phyloP scores from a whole-genome alignment of 1,140 invertebrate genomes.

The Watersipora subatra region DNA sequence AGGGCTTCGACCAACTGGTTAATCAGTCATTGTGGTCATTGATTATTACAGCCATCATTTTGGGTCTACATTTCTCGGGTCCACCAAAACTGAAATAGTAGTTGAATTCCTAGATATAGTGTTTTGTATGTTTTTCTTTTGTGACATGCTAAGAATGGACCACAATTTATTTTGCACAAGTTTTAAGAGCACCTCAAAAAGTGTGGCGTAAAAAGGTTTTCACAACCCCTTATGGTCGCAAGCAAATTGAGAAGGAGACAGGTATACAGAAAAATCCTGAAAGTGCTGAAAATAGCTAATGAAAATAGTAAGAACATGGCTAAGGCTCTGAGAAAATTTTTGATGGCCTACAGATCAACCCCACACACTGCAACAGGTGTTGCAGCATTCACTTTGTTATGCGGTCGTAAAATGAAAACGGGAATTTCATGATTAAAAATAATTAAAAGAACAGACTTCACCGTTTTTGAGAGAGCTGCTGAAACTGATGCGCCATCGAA shows the following conservation, averaged over 20 bases:
- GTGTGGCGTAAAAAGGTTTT: background rate
- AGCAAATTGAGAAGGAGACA: slow-evolving; percentile 5
- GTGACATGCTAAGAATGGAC: background rate
- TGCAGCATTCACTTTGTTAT: background rate
- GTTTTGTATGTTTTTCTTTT: background rate
- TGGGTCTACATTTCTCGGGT: background rate
- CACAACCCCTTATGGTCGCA: slow-evolving; percentile 4
- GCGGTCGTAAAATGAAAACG: background rate
- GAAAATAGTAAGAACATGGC: slow-evolving; percentile 6
- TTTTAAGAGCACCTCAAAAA: slow-evolving; percentile 5
- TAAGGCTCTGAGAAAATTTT: background rate
- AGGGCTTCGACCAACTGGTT: background rate
- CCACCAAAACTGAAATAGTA: background rate
- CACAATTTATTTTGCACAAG: background rate
- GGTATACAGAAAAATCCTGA: background rate
- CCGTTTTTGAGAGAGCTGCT: background rate
- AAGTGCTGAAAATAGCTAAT: slow-evolving; percentile 1
- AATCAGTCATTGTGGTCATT: background rate
- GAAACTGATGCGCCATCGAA: background rate
- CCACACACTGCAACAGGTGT: background rate
- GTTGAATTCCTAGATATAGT: background rate
- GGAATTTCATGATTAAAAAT: background rate
- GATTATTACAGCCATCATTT: background rate
- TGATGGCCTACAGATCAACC: background rate
- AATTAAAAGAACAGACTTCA: background rate